These are phyloP conservation scores for Drosophila nebulosa DNA, from an alignment of 1,140 invertebrate genomes.

Conservation along the genomic window DNA sequence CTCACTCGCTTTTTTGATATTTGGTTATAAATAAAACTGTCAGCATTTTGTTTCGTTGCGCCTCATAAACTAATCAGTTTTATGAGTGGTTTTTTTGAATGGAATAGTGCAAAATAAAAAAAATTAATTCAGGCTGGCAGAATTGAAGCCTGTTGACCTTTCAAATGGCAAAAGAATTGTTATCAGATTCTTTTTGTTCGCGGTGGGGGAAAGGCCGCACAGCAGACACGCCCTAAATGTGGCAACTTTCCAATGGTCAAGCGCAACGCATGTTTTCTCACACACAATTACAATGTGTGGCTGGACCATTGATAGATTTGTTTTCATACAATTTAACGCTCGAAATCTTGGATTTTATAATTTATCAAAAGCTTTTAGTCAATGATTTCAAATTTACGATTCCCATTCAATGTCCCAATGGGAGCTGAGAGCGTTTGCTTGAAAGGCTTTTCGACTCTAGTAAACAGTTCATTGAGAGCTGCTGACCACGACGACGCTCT, in stretches of 20 bases:
- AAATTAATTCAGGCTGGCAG: background rate
- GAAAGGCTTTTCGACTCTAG: constrained; percentile 56
- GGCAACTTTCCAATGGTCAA: constrained; percentile 62
- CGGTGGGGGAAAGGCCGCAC: constrained; percentile 45
- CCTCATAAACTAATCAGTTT: constrained; percentile 56
- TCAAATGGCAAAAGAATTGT: constrained; percentile 23
- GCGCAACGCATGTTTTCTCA: constrained; percentile 56
- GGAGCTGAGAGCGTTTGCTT: constrained; percentile 41
- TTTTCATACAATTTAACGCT: constrained; percentile 35
- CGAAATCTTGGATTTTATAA: constrained; percentile 49
- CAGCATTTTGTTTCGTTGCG: constrained; percentile 63
- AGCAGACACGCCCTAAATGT: constrained; percentile 59
- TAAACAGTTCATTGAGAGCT: constrained; percentile 65
- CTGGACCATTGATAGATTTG: constrained; percentile 58
- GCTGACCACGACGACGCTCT: constrained; percentile 44
- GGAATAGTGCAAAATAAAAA: constrained; percentile 48
- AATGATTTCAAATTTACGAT: constrained; percentile 78
- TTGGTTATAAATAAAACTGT: constrained; percentile 52
- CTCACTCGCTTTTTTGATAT: background rate
- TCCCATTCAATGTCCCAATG: constrained; percentile 60
- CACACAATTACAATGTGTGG: constrained; percentile 57
- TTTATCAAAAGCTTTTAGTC: constrained; percentile 79
- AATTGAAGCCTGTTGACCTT: constrained; percentile 56
- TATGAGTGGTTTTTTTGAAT: constrained; percentile 43
- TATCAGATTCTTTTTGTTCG: constrained; percentile 10